A percentile compares a stretch with the other conserved stretches of the same genome.
Evolutionary conservation across 2,888 invertebrate species (phyloP).

Genomic region (Lycocerus yunnanus): DNA sequence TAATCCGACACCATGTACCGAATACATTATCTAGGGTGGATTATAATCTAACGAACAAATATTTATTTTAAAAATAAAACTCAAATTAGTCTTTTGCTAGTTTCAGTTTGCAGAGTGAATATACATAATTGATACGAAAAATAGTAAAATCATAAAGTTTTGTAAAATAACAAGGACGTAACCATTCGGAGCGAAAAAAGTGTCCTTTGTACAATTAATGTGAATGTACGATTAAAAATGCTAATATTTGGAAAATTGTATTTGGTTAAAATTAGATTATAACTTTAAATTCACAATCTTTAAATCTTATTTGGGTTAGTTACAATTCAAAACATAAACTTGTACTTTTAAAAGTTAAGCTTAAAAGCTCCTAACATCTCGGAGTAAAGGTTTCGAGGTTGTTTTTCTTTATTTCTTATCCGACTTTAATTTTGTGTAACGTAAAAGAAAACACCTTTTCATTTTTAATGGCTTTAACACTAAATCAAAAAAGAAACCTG

Average conservation of each 20-base stretch:
- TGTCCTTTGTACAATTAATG: not conserved
- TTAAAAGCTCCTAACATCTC: not conserved
- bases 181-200: no score
- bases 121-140: no score
- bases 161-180: no score
- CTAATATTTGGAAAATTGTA: not conserved
- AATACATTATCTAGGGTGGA: not conserved
- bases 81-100: not conserved
- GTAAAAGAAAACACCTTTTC: not conserved
- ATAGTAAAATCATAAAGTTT: no score
- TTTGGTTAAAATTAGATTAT: not conserved
- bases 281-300: not conserved
- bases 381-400: not conserved
- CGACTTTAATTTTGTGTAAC: not conserved
- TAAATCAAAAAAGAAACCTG: not conserved
- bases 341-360: conserved; percentile 1
- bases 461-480: not conserved
- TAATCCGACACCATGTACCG: not conserved
- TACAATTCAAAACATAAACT: not conserved
- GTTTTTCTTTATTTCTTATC: not conserved
- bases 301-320: not conserved
- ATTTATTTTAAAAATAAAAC: not conserved
- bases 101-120: not conserved
- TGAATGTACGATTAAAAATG: not conserved
- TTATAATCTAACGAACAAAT: not conserved